Evolutionary conservation across 2,797 vertebrate genomes (phyloP).

Genomic region (Gouania willdenowi): DNA sequence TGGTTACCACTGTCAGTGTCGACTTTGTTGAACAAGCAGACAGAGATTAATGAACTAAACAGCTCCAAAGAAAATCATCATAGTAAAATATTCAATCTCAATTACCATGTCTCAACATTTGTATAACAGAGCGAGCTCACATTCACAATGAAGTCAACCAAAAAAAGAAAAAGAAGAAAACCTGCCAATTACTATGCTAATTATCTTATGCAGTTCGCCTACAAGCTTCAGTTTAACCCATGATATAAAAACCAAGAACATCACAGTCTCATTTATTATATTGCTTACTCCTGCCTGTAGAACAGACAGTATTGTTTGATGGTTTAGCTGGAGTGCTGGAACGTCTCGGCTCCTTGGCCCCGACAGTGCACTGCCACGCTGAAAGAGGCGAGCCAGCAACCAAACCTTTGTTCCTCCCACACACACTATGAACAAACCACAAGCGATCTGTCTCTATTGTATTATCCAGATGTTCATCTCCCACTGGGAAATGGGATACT

Average conservation of each 20-base stretch:
- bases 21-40: slow-evolving; percentile 50
- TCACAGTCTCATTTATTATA: slow-evolving; percentile 12
- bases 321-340: slow-evolving; percentile 16
- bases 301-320: slow-evolving; percentile 19
- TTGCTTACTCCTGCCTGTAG: slow-evolving; percentile 11
- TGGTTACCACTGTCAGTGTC: slow-evolving; percentile 12
- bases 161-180: slow-evolving; percentile 26
- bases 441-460: slow-evolving; percentile 58
- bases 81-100: slow-evolving; percentile 38
- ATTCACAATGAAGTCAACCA: slow-evolving; percentile 15
- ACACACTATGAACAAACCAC: slow-evolving; percentile 42
- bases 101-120: slow-evolving; percentile 46
- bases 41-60: slow-evolving; percentile 57
- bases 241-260: slow-evolving; percentile 16
- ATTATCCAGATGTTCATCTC: slow-evolving; percentile 59
- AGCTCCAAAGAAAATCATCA: slow-evolving; percentile 49
- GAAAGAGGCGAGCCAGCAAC: slow-evolving; percentile 44
- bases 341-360: slow-evolving; percentile 48
- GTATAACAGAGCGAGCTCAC: slow-evolving; percentile 28
- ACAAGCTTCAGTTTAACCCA: slow-evolving; percentile 24
- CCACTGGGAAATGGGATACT: slow-evolving; percentile 49
- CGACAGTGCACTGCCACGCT: slow-evolving; percentile 36
- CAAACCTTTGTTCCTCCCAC: slow-evolving; percentile 65
- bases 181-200: slow-evolving; percentile 39
- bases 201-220: slow-evolving; percentile 34